phyloP scores from a whole-genome alignment of 2,888 invertebrate genomes.

The Xanthia icteritia region DNA sequence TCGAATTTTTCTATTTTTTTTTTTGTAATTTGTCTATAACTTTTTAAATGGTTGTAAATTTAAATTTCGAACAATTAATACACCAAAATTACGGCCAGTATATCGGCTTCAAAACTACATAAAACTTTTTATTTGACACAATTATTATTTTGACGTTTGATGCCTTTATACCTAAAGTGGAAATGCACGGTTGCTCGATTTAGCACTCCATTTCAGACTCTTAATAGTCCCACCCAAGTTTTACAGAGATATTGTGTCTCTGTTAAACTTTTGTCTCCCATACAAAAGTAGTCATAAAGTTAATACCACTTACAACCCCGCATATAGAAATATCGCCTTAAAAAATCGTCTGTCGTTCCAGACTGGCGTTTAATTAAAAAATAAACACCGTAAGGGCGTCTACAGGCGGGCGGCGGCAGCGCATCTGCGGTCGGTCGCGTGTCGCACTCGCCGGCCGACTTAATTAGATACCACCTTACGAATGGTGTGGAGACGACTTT shows the following conservation, averaged over 20 bases:
- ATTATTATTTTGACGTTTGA: neutral
- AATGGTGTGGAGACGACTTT: constrained; percentile 63
- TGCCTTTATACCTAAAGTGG: neutral
- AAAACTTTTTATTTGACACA: neutral
- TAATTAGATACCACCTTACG: constrained; percentile 69
- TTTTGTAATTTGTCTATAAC: neutral
- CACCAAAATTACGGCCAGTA: neutral
- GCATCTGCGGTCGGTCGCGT: constrained; percentile 74
- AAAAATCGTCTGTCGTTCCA: constrained; percentile 56
- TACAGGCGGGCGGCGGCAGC: constrained; percentile 54
- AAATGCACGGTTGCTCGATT: neutral
- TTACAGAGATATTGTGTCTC: neutral
- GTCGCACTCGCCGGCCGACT: constrained; percentile 71
- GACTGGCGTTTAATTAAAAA: constrained; percentile 68
- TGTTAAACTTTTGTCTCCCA: neutral
- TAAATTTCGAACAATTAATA: neutral
- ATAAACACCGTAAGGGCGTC: constrained; percentile 70
- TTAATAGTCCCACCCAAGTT: neutral
- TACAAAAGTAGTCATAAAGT: constrained; percentile 34
- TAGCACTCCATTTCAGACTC: neutral
- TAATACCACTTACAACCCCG: constrained; percentile 22
- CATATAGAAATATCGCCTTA: constrained; percentile 41
- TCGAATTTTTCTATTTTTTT: neutral
- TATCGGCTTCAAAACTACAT: neutral
- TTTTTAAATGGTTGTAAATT: neutral